Percentiles rank a stretch among this genome's conserved stretches.
Conservation (phyloP, 2,888 invertebrate genomes). For the Noctua janthina region DNA sequence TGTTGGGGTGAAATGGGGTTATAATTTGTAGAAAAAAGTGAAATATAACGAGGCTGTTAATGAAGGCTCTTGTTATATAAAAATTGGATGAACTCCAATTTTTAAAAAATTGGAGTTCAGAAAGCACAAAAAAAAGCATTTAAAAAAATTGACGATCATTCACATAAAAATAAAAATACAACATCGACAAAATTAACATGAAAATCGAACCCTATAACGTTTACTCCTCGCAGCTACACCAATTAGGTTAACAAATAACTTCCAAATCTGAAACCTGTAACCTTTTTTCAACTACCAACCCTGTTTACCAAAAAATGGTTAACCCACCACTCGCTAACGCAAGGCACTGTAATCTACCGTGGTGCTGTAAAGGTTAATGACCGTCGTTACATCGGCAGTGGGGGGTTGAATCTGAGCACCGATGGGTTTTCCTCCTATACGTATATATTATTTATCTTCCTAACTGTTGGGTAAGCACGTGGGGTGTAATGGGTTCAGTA, state of each 20-base stretch:
- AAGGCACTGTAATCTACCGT: conserved; percentile 61
- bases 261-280: conserved; percentile 15
- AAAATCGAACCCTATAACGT: conserved; percentile 1
- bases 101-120: background rate
- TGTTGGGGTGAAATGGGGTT: conserved; percentile 6
- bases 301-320: conserved; percentile 57
- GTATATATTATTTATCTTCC: conserved; percentile 68
- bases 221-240: background rate
- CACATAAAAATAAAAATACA: background rate
- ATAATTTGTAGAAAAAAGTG: background rate
- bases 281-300: conserved; percentile 30
- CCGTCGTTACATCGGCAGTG: conserved; percentile 62
- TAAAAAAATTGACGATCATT: background rate
- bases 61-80: background rate
- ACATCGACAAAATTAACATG: conserved; percentile 26
- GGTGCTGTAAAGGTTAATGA: conserved; percentile 68
- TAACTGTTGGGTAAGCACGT: conserved; percentile 66
- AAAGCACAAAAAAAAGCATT: no score
- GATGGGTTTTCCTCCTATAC: conserved; percentile 64
- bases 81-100: no score
- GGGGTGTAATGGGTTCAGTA: conserved; percentile 65
- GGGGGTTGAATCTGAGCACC: conserved; percentile 67
- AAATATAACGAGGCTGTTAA: background rate
- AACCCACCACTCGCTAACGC: conserved; percentile 49
- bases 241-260: conserved; percentile 41